Conservation (phyloP, 1,140 invertebrate genomes). For the Platyura marginata region DNA sequence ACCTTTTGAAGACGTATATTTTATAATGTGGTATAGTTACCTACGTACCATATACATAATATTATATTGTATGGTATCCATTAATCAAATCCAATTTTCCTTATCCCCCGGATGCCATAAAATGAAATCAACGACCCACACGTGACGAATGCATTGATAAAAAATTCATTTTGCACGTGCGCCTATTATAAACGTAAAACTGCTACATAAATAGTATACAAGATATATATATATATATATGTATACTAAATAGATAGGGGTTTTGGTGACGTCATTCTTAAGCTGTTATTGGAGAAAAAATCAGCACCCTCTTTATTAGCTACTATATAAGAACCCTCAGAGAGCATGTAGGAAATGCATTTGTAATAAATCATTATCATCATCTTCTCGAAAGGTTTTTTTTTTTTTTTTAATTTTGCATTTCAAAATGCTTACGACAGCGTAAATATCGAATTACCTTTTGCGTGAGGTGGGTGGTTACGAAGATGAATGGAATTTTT, state of each 20-base stretch:
- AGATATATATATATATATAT: background rate
- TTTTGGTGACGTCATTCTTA: background rate
- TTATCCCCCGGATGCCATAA: background rate
- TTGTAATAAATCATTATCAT: too few relatives aligned
- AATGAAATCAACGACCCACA: background rate
- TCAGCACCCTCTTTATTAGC: background rate
- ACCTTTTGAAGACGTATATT: too few relatives aligned
- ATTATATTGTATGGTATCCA: background rate
- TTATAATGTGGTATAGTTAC: too few relatives aligned
- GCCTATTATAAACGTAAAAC: background rate
- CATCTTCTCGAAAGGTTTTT: too few relatives aligned
- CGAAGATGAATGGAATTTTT: too few relatives aligned
- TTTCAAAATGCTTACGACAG: too few relatives aligned
- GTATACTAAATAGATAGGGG: background rate
- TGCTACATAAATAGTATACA: background rate
- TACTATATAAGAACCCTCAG: too few relatives aligned
- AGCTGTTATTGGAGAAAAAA: background rate
- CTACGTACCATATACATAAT: too few relatives aligned
- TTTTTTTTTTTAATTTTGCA: too few relatives aligned
- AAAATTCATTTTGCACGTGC: background rate
- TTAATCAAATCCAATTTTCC: background rate
- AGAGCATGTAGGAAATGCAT: too few relatives aligned
- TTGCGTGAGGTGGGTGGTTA: too few relatives aligned
- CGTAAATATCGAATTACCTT: too few relatives aligned
- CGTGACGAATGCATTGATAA: background rate